A percentile compares a stretch with the other conserved stretches of the same genome.
These are phyloP conservation scores for Aphodius sticticus DNA, from an alignment of 2,888 invertebrate species.

Conservation along the genomic window DNA sequence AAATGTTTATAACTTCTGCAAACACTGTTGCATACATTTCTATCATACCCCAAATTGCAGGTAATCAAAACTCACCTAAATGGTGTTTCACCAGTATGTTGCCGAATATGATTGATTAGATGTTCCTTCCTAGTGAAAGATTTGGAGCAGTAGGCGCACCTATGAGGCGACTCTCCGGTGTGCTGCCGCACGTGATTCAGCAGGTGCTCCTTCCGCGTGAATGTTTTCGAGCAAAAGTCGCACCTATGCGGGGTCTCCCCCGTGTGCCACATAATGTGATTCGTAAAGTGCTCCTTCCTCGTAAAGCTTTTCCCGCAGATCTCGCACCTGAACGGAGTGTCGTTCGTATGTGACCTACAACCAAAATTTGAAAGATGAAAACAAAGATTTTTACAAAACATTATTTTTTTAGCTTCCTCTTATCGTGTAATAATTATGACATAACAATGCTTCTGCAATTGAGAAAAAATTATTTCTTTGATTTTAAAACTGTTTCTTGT, in stretches of 20 bases:
- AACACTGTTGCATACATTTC: no score
- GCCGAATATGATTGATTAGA: conserved; percentile 84
- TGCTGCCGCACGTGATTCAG: conserved; percentile 81
- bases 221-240: conserved; percentile 81
- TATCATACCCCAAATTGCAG: no score
- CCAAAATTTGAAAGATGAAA: no score
- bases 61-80: conserved; percentile 64
- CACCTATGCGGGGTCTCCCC: conserved; percentile 78
- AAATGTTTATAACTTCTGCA: no score
- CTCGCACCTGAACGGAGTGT: conserved; percentile 82
- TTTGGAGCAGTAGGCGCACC: conserved; percentile 87
- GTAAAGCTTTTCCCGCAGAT: conserved; percentile 90
- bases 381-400: no score
- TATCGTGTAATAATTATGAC: no score
- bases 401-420: no score
- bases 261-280: conserved; percentile 90
- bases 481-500: no score
- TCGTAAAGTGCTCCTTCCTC: conserved; percentile 89
- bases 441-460: no score
- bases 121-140: conserved; percentile 88
- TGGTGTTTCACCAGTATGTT: conserved; percentile 79
- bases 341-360: conserved; percentile 77
- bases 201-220: conserved; percentile 79
- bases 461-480: no score
- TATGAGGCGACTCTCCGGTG: conserved; percentile 84